Evolutionary conservation across 2,797 vertebrate species (phyloP).

Genomic region (Discoglossus pictus): DNA sequence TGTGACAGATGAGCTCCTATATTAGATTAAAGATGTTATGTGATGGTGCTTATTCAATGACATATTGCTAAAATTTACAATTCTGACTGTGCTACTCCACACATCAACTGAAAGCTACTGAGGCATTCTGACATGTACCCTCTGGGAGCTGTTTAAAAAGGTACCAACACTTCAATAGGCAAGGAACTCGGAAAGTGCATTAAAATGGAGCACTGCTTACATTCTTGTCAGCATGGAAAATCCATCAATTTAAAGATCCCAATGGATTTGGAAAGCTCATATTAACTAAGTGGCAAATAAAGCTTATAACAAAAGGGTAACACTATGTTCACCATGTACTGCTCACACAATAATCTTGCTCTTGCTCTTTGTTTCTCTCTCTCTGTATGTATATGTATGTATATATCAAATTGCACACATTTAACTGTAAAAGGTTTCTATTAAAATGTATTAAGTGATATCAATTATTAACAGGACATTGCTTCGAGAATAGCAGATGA

Average conservation of each 20-base stretch:
- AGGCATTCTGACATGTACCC: conserved; percentile 41
- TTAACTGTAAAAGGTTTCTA: too few relatives aligned
- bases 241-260: conserved; percentile 38
- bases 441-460: too few relatives aligned
- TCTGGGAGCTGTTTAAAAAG: conserved; percentile 46
- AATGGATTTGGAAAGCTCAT: not conserved
- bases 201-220: conserved; percentile 35
- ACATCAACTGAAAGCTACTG: conserved; percentile 35
- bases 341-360: too few relatives aligned
- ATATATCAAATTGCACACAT: too few relatives aligned
- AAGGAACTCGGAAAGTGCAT: conserved; percentile 40
- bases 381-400: too few relatives aligned
- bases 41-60: conserved; percentile 39
- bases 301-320: conserved; percentile 19
- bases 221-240: conserved; percentile 35
- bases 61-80: conserved; percentile 38
- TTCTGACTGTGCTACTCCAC: conserved; percentile 36
- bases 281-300: conserved; percentile 5
- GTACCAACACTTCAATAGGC: conserved; percentile 43
- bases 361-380: too few relatives aligned
- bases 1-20: conserved; percentile 11
- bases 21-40: conserved; percentile 31
- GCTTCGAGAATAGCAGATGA: too few relatives aligned
- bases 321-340: too few relatives aligned
- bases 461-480: too few relatives aligned